Conservation (phyloP, 2,888 invertebrate species). For the Oxycera nigricornis region DNA sequence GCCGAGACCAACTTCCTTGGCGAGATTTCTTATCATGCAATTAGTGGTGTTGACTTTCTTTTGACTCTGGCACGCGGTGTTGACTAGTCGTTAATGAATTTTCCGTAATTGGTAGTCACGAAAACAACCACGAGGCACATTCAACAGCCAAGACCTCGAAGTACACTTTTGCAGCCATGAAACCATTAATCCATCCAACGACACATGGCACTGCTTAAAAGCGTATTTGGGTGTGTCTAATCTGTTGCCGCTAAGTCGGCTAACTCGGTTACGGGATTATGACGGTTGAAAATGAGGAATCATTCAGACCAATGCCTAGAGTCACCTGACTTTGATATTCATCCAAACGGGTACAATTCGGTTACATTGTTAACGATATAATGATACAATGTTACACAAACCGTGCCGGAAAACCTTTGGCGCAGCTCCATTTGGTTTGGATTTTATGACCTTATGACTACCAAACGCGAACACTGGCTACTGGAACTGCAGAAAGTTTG, state of each 20-base stretch:
- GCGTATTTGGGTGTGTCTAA: constrained; percentile 1
- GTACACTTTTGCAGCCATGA: neutral
- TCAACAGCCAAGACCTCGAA: neutral
- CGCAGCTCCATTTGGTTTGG: neutral
- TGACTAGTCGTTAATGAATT: constrained; percentile 30
- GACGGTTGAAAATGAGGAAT: neutral
- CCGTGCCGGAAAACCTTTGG: too few relatives aligned
- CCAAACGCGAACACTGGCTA: neutral
- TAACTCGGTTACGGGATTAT: neutral
- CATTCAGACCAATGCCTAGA: neutral
- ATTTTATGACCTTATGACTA: neutral
- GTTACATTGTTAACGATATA: neutral
- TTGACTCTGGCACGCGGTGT: constrained; percentile 6
- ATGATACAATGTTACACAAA: too few relatives aligned
- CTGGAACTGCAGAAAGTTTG: neutral
- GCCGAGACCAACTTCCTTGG: neutral
- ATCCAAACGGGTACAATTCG: neutral
- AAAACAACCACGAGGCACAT: neutral
- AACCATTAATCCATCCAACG: neutral
- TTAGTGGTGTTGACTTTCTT: constrained; percentile 35
- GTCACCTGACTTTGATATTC: constrained; percentile 2
- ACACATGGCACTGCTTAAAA: neutral
- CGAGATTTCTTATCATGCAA: constrained; percentile 22
- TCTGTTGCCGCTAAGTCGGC: constrained; percentile 3
- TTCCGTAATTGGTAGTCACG: constrained; percentile 32